Evolutionary conservation across 1,140 invertebrate genomes (phyloP).

Genomic region (Meteorus sp.): DNA sequence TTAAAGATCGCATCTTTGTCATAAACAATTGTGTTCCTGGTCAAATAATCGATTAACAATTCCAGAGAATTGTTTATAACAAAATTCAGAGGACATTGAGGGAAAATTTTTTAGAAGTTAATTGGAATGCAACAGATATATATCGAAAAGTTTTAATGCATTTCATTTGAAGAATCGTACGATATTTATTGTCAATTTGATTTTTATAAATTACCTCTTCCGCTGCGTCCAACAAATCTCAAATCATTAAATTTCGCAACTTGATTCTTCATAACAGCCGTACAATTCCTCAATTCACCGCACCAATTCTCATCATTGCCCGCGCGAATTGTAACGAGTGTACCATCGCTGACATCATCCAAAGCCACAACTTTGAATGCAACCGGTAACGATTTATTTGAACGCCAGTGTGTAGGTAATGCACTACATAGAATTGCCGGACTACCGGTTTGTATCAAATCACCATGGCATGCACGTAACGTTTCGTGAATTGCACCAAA

Average conservation of each 20-base stretch:
- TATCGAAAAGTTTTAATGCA: not conserved
- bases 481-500: constrained; percentile 74
- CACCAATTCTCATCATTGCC: constrained; percentile 97
- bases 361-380: constrained; percentile 91
- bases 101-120: no score
- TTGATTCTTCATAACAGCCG: constrained; percentile 94
- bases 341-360: constrained; percentile 91
- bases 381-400: constrained; percentile 93
- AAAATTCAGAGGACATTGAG: not conserved
- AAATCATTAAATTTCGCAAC: constrained; percentile 98
- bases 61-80: not conserved
- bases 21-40: no score
- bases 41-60: no score
- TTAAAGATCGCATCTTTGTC: no score
- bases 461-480: constrained; percentile 83
- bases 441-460: constrained; percentile 87
- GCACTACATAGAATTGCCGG: constrained; percentile 89
- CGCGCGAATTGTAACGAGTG: constrained; percentile 87
- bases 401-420: constrained; percentile 90
- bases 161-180: no score
- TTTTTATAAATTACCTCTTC: constrained; percentile 69
- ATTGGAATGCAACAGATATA: no score
- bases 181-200: not conserved
- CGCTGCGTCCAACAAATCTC: constrained; percentile 92
- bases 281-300: constrained; percentile 89